Evolutionary conservation across 1,140 invertebrate species (phyloP), one percentile per base, ranked within the genome.

Genomic region (Cydia amplana): DNA sequence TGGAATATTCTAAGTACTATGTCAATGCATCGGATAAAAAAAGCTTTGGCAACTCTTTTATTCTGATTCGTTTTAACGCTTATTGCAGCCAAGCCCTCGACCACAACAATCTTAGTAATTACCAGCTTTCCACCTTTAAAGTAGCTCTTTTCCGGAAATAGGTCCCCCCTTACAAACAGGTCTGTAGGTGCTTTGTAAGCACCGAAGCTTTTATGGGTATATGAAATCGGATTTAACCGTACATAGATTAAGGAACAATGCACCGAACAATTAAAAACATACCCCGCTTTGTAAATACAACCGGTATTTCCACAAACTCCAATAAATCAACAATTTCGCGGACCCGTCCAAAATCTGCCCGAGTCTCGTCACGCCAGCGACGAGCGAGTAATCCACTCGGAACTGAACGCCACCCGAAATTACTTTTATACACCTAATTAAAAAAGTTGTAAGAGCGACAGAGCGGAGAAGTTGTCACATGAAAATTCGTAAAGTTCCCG

Each of bases 391-490:
- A 60, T 60, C 55, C 51, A n/a, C 1, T 16, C 9, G 4, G n/a
- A 51, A 51, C 55, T 23, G 1, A 70, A 70, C 65, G 65, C 28
- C 12, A 40, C 65, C 36, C 65, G 6, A 20, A 70, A 70, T 70
- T 70, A 70, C 65, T 70, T 70, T 70, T 70, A 36, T 70, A 20
- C 65, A 18, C 28, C 16, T 70, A 70, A 70, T 70, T 70, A 70
- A 70, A 60, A 70, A 70, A 70, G 65, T 70, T 70, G 36, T 14
- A 32, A 36, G 28, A 67, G 32, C 36, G 36, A 40, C 36, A 40
- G 32, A 67, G 63, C 28, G 14, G 28, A n/a, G 23, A 43, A 70
- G 65, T 70, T 70, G 28, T 18, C 32, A 18, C 32, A 20, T 70
- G n/a, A 70, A 70, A 70, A 65, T 51, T 18, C 49, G n/a, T 51